Conservation (phyloP, 2,888 invertebrate species). For the Pristionchus mayeri region DNA sequence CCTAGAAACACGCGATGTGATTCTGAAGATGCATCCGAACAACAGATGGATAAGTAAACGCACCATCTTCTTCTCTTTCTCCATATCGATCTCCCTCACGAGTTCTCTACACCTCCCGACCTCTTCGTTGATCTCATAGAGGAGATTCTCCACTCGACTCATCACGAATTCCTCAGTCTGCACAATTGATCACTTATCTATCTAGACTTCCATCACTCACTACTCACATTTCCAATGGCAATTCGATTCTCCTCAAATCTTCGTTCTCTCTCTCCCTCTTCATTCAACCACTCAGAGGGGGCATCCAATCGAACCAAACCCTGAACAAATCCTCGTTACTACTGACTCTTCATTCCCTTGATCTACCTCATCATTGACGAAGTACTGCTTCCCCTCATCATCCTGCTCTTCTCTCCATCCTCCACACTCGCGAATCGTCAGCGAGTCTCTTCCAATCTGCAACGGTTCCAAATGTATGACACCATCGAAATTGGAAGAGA, state of each 20-base stretch:
- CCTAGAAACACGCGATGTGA: no score
- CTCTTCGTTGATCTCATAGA: neutral
- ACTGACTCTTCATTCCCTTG: neutral
- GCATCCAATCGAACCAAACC: neutral
- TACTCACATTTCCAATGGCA: neutral
- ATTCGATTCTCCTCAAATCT: neutral
- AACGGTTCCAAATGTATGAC: neutral
- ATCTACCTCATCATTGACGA: neutral
- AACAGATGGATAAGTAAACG: neutral
- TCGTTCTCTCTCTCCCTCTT: neutral
- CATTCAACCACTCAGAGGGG: neutral
- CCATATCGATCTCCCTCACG: neutral
- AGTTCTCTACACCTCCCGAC: neutral
- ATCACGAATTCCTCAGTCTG: neutral
- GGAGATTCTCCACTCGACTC: neutral
- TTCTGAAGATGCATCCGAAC: no score
- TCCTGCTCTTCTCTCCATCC: slow-evolving; percentile 24
- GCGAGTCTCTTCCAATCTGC: neutral
- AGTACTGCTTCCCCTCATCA: neutral
- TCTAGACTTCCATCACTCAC: neutral
- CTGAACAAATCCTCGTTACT: neutral
- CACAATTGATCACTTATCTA: neutral
- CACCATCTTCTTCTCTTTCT: neutral
- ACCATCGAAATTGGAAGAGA: no score
- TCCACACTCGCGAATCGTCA: neutral